Evolutionary conservation across 2,113 vertebrate genomes (phyloP).

Genomic region (Strix uralensis): DNA sequence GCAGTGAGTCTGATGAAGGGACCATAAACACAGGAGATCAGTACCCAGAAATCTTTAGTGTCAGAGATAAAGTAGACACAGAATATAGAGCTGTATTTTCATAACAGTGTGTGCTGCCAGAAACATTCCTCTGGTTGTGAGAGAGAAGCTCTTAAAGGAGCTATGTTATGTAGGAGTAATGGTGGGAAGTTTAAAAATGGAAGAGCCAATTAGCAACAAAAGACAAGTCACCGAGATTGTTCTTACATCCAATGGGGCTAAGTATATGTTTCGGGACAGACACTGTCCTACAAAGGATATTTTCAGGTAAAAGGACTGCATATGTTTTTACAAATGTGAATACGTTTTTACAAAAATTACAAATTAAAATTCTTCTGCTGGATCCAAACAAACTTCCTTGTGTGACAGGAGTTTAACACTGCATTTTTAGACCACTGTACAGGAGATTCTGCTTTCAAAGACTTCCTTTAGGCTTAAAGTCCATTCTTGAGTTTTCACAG

Average conservation of each 20-base stretch:
- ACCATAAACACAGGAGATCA: neutral
- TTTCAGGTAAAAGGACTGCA: neutral
- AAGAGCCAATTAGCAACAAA: neutral
- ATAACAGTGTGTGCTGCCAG: neutral
- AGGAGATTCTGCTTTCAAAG: neutral
- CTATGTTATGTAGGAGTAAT: neutral
- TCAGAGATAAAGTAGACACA: neutral
- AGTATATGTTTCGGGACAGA: neutral
- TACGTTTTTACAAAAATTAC: neutral
- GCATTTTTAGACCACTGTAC: neutral
- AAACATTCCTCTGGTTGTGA: neutral
- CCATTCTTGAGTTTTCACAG: neutral
- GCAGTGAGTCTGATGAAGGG: neutral
- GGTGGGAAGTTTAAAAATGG: neutral
- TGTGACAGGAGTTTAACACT: neutral
- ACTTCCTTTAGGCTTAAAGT: neutral
- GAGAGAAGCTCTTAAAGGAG: neutral
- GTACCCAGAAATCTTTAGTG: neutral
- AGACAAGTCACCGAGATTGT: neutral
- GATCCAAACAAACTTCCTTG: neutral
- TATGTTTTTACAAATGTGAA: neutral
- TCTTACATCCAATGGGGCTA: neutral
- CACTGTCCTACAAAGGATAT: neutral
- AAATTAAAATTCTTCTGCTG: neutral
- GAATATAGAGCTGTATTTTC: neutral